These are phyloP conservation scores for Atherix ibis DNA, from an alignment of 2,888 invertebrate genomes.

Conservation along the genomic window DNA sequence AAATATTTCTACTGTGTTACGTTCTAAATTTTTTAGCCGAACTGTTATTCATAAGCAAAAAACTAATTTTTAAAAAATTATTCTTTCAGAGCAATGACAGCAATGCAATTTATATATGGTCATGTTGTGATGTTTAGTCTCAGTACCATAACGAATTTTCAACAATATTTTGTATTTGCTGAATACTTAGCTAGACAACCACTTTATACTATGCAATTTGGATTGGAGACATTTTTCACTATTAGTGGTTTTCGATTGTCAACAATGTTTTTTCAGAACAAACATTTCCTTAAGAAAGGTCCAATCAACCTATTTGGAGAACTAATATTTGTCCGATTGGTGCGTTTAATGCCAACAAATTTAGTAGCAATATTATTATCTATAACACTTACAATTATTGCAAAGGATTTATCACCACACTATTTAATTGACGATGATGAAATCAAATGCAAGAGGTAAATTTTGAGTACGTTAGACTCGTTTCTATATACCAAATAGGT, in stretches of 20 bases:
- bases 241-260: slow-evolving; percentile 12
- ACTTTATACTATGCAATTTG: slow-evolving; percentile 32
- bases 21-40: too few relatives aligned
- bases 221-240: slow-evolving; percentile 37
- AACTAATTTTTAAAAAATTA: too few relatives aligned
- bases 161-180: slow-evolving; percentile 23
- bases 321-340: too few relatives aligned
- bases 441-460: slow-evolving; percentile 28
- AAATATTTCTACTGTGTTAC: too few relatives aligned
- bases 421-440: slow-evolving; percentile 16
- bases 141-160: slow-evolving; percentile 29
- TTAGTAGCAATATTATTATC: slow-evolving; percentile 29
- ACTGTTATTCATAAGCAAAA: too few relatives aligned
- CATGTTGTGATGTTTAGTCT: slow-evolving; percentile 34
- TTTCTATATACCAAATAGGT: too few relatives aligned
- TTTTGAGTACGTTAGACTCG: too few relatives aligned
- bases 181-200: slow-evolving; percentile 28
- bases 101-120: slow-evolving; percentile 40
- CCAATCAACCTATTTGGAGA: too few relatives aligned
- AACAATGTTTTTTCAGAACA: too few relatives aligned
- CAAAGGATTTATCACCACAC: slow-evolving; percentile 25
- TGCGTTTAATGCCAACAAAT: slow-evolving; percentile 34
- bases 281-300: too few relatives aligned
- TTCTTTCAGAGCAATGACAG: slow-evolving; percentile 31
- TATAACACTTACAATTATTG: slow-evolving; percentile 28